These are phyloP conservation scores for Diachasmimorpha longicaudata DNA, from an alignment of 1,140 invertebrate genomes.

Conservation along the genomic window DNA sequence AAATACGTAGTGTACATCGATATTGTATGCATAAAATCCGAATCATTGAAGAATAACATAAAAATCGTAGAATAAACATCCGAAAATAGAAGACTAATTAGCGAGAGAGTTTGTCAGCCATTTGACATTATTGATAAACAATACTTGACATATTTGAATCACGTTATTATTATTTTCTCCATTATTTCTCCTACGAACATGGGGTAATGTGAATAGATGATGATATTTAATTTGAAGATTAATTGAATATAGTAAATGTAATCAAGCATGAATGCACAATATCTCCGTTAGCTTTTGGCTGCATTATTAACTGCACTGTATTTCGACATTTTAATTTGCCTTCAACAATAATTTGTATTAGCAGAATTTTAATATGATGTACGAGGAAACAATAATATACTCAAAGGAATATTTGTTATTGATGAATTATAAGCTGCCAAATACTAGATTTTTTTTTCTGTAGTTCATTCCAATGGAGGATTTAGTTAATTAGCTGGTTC, in stretches of 20 bases:
- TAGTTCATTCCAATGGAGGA: not conserved
- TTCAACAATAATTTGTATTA: not conserved
- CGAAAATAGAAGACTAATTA: no score
- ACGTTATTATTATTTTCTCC: not conserved
- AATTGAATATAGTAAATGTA: not conserved
- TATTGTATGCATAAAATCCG: no score
- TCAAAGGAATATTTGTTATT: not conserved
- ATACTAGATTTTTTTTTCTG: not conserved
- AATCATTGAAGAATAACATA: no score
- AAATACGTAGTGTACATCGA: no score
- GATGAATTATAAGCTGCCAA: conserved; percentile 9
- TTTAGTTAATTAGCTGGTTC: not conserved
- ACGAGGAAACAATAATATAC: not conserved
- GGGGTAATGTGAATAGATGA: conserved; percentile 11
- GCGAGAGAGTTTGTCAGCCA: no score
- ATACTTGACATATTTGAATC: not conserved
- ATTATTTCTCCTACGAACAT: not conserved
- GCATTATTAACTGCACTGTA: not conserved
- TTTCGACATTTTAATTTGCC: not conserved
- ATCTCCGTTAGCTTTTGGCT: not conserved
- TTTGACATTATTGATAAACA: no score
- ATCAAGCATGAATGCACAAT: not conserved
- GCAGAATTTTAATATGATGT: not conserved
- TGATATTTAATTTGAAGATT: conserved; percentile 2
- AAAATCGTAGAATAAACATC: no score